A percentile compares a stretch with the other conserved stretches of the same genome.
Conservation (phyloP, 2,113 vertebrate genomes). For the Myiozetetes cayanensis region DNA sequence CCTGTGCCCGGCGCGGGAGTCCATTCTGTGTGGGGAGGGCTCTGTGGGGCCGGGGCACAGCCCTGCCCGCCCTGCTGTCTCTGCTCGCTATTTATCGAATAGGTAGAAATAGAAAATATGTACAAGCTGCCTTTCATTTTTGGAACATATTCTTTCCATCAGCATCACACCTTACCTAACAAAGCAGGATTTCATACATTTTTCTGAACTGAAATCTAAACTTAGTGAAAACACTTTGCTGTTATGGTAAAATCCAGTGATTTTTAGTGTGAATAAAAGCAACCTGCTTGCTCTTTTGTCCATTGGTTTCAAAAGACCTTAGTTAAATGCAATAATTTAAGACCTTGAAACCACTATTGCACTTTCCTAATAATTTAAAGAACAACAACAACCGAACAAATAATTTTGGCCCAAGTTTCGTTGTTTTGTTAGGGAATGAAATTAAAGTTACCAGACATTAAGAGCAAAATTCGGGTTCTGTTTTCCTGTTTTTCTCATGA, state of each 20-base stretch:
- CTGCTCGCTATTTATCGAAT: background rate
- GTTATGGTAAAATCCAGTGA: background rate
- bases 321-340: background rate
- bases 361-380: background rate
- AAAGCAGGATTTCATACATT: background rate
- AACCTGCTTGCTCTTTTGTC: background rate
- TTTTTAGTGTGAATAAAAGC: background rate
- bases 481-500: background rate
- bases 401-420: background rate
- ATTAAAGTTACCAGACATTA: background rate
- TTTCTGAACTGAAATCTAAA: background rate
- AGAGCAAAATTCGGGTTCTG: background rate
- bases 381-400: too few relatives aligned
- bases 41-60: background rate
- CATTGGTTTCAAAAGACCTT: background rate
- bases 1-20: rapidly evolving
- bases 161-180: background rate
- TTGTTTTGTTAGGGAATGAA: background rate
- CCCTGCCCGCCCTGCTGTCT: background rate
- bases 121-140: background rate
- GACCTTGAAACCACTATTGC: background rate
- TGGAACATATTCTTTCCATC: background rate
- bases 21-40: background rate
- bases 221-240: background rate
- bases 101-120: background rate